Base-by-base conservation (phyloP, 2,888 invertebrate species). In the Dendrolimus houi region DNA sequence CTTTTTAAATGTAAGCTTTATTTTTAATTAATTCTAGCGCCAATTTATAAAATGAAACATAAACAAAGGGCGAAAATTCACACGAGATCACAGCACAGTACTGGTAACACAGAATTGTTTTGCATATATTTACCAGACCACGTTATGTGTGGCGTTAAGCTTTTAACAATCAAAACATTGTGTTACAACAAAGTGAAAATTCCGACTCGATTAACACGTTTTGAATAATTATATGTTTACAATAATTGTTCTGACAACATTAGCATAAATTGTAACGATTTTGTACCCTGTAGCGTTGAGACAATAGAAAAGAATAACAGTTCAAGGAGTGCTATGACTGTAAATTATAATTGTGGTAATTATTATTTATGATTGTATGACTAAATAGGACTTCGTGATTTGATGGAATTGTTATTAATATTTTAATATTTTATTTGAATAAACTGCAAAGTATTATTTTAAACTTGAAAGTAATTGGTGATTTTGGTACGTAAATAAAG, bases 151-250 rank as follows among this genome's bases (percentile, higher is more conserved):
- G 9, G 57, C 62, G 61, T 60, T 71, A 67, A 72, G 77, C 72
- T 77, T 72, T 70, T 70, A 74, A 83, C 77, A 83, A 85, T 85
- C 85, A 84, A 81, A 85, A 86, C 81, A 85, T 69, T 69, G 66
- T 58, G 62, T 42, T 10, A 52, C 61, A 60, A 67, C 63, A 67
- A 68, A 57, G 59, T 52, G 56, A 60, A 58, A 62, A 80, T 82
- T 80, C 74, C 85, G 81, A 81, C 72, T 75, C 78, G 77, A 74
- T 80, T 75, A 64, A 64, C 71, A 66, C 73, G 72, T 70, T 75
- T 67, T 66, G 61, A 64, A 67, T 75, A 79, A 86, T 81, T 81
- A 81, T 61, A 67, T 72, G 72, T 69, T 72, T 69, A 72, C 65
- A 62, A 29, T 67, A 67, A 77, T 79, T 77, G 75, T 75, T 75